A percentile compares a stretch with the other conserved stretches of the same genome.
Evolutionary conservation across 2,113 vertebrate genomes (phyloP).

Genomic region (Notiomystis cincta): DNA sequence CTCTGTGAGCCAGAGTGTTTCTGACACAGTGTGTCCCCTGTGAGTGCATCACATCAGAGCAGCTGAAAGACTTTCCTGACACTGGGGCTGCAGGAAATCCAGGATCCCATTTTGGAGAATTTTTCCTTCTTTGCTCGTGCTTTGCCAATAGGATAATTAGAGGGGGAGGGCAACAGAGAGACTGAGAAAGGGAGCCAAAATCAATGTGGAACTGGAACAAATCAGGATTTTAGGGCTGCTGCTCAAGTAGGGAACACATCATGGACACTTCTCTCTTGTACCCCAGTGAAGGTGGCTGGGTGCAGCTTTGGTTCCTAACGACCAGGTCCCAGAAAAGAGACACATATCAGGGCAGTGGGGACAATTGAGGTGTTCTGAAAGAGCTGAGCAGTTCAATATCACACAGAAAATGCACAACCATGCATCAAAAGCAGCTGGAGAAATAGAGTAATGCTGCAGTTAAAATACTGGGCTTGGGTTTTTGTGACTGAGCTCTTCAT

Average conservation of each 20-base stretch:
- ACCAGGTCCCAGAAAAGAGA: neutral
- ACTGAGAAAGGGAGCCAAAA: neutral
- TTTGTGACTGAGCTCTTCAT: neutral
- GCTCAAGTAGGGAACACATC: accelerated
- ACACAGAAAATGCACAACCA: neutral
- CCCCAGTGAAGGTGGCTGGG: accelerated
- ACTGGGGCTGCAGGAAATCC: neutral
- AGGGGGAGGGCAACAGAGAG: neutral
- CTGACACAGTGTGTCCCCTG: neutral
- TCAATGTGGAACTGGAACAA: neutral
- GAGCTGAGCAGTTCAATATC: neutral
- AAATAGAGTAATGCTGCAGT: neutral
- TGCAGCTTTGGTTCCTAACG: neutral
- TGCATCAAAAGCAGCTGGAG: neutral
- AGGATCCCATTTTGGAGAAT: neutral
- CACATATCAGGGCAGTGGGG: neutral
- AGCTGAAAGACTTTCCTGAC: neutral
- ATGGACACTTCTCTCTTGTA: neutral
- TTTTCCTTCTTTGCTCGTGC: neutral
- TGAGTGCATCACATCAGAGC: neutral
- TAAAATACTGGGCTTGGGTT: neutral
- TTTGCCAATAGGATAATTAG: neutral
- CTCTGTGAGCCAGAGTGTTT: neutral
- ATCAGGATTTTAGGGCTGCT: neutral
- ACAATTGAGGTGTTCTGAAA: neutral